Base-by-base conservation (phyloP, 2,888 invertebrate genomes). In the Choristoneura rosaceana region DNA sequence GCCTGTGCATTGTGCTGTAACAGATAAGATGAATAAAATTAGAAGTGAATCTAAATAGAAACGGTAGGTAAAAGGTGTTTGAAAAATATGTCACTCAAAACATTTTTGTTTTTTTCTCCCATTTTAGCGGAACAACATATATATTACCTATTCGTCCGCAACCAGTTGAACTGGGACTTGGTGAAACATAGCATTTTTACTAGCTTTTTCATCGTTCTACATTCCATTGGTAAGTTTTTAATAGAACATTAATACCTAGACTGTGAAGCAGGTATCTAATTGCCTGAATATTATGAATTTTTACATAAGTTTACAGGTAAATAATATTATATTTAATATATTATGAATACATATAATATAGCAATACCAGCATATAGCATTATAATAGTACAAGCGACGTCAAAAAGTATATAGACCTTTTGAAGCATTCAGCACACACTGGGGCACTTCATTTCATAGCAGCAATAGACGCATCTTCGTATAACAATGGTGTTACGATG, bases 91-190 rank as follows among this genome's bases (percentile, higher is more conserved):
- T 12, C 10, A 45, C 45, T 12, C 12, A 45, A 3, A 12, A 12
- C 14, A 4, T 12, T 14, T 14, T 45, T 4, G 3, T 45, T 5
- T 3, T 15, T 17, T 50, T 75, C 69, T 73, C 63, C 45, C 14
- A 47, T 93, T 92, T 71, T 87, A 94, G 95, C 94, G 63, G 94
- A 95, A 76, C 91, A 93, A 76, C 75, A 81, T 0, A 84, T 95
- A 0, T 85, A 91, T 74, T 95, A 95, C 77, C 76, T 95, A 4
- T 95, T 88, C 70, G 81, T 88, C 15, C 78, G 92, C 41, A 89
- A 88, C 74, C 87, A 87, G 0, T 87, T 94, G 15, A 90, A 90
- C 75, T 94, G 94, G 94, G 93, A 91, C 71, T 88, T 89, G 82
- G 92, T 93, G 55, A 89, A 92, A 74, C 94, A 79, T 76, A 87